These are phyloP conservation scores for Macaria liturata DNA, from an alignment of 2,888 invertebrate genomes.

Conservation along the genomic window DNA sequence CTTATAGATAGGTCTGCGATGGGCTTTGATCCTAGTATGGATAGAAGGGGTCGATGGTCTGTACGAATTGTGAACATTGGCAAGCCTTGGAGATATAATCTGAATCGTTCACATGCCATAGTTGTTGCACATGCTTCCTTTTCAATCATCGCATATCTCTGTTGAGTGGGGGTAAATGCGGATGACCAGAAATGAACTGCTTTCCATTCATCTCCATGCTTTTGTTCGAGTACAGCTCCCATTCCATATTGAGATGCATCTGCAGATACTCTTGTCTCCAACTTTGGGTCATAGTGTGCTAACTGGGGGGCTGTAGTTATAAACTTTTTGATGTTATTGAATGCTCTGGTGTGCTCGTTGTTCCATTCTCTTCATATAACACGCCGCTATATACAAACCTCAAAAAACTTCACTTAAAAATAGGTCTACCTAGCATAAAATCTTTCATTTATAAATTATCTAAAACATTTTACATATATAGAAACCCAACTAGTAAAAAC, in stretches of 20 bases:
- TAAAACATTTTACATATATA: too few relatives aligned
- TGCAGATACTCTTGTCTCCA: constrained; percentile 7
- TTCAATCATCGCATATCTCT: constrained; percentile 16
- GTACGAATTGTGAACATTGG: constrained; percentile 3
- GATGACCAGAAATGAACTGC: constrained; percentile 9
- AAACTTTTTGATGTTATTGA: constrained; percentile 7
- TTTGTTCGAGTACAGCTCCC: constrained; percentile 7
- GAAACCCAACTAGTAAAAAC: too few relatives aligned
- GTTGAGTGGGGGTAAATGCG: constrained; percentile 8
- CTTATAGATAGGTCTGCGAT: constrained; percentile 6
- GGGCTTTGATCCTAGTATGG: constrained; percentile 6
- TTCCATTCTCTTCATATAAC: too few relatives aligned
- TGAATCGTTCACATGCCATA: constrained; percentile 16
- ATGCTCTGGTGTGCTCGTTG: constrained; percentile 6
- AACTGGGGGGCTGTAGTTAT: constrained; percentile 7
- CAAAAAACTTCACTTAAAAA: too few relatives aligned
- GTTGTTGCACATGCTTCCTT: constrained; percentile 16
- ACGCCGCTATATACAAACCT: too few relatives aligned
- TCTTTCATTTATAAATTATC: too few relatives aligned
- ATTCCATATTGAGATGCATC: constrained; percentile 11
- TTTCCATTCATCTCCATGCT: constrained; percentile 5
- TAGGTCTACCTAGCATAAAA: too few relatives aligned
- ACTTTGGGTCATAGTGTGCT: constrained; percentile 13
- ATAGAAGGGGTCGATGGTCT: constrained; percentile 5
- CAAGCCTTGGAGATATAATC: constrained; percentile 12